Evolutionary conservation across 2,888 invertebrate genomes (phyloP).

Genomic region (Epistrophe eligans): DNA sequence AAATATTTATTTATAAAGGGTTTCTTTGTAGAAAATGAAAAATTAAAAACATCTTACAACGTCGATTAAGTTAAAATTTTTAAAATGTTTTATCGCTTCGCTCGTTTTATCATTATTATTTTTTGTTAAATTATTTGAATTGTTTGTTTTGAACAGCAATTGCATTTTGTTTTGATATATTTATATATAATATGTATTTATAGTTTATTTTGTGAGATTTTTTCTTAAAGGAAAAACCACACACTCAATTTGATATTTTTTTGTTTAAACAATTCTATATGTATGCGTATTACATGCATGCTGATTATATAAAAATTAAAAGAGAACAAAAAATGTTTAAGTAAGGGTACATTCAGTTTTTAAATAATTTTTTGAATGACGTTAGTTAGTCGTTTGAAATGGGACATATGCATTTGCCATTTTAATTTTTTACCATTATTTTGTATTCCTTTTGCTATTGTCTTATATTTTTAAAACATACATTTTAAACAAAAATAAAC

Average conservation of each 20-base stretch:
- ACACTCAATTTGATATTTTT: slow-evolving; percentile 66
- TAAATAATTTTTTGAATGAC: slow-evolving; percentile 25
- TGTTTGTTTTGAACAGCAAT: slow-evolving; percentile 54
- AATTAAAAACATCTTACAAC: slow-evolving; percentile 62
- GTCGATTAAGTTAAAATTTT: slow-evolving; percentile 64
- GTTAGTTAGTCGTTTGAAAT: slow-evolving; percentile 44
- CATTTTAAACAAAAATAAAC: slow-evolving; percentile 49
- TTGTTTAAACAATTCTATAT: slow-evolving; percentile 45
- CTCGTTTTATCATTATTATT: slow-evolving; percentile 15
- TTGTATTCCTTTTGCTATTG: slow-evolving; percentile 55
- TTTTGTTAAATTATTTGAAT: slow-evolving; percentile 30
- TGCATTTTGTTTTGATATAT: slow-evolving; percentile 55
- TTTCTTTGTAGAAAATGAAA: slow-evolving; percentile 37
- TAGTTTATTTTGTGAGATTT: slow-evolving; percentile 45
- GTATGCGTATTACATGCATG: slow-evolving; percentile 65
- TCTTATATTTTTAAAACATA: slow-evolving; percentile 42
- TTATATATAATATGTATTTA: slow-evolving; percentile 4
- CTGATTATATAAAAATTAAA: slow-evolving; percentile 44
- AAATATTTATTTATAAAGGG: background rate
- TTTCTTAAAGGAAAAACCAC: slow-evolving; percentile 71
- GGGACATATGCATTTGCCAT: slow-evolving; percentile 22
- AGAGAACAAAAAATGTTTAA: slow-evolving; percentile 38
- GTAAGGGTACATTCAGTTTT: slow-evolving; percentile 51
- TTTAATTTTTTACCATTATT: slow-evolving; percentile 2
- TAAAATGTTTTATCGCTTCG: slow-evolving; percentile 52